Conservation (phyloP, 2,888 invertebrate species). For the Nemurella pictetii region DNA sequence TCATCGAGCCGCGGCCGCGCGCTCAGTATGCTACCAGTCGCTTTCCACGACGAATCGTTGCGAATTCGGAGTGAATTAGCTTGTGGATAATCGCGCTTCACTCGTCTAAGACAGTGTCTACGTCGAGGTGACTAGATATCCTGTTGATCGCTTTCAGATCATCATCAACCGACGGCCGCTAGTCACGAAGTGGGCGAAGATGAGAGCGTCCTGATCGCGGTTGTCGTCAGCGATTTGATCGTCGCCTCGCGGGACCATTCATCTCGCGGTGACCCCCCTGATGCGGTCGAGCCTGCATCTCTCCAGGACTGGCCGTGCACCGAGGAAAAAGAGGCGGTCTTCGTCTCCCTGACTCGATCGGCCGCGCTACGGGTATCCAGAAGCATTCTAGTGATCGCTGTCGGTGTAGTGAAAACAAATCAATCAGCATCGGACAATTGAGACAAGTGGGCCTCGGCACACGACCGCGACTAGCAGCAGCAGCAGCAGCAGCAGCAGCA, state of each 20-base stretch:
- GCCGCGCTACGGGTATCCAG: not conserved
- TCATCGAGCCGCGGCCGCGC: too few species aligned
- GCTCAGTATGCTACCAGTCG: too few species aligned
- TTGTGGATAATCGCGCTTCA: too few species aligned
- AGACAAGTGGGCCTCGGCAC: not conserved
- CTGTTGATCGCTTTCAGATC: not conserved
- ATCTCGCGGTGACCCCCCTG: not conserved
- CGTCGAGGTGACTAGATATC: too few species aligned
- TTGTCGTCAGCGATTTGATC: not conserved
- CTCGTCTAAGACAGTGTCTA: too few species aligned
- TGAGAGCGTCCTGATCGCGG: not conserved
- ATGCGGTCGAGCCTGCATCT: slow-evolving; percentile 14
- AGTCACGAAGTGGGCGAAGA: not conserved
- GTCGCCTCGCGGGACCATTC: not conserved
- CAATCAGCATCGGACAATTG: not conserved
- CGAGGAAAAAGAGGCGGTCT: slow-evolving; percentile 13
- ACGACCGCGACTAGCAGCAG: too few species aligned
- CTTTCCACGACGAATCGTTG: too few species aligned
- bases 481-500: too few species aligned
- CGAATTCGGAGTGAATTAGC: too few species aligned
- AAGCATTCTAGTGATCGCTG: not conserved
- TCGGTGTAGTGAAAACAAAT: not conserved
- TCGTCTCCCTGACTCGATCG: not conserved
- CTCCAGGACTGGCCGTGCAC: not conserved
- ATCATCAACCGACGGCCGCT: not conserved